These are phyloP conservation scores for Chaetorhynchus papuensis DNA, from an alignment of 2,113 vertebrate species.

Conservation along the genomic window DNA sequence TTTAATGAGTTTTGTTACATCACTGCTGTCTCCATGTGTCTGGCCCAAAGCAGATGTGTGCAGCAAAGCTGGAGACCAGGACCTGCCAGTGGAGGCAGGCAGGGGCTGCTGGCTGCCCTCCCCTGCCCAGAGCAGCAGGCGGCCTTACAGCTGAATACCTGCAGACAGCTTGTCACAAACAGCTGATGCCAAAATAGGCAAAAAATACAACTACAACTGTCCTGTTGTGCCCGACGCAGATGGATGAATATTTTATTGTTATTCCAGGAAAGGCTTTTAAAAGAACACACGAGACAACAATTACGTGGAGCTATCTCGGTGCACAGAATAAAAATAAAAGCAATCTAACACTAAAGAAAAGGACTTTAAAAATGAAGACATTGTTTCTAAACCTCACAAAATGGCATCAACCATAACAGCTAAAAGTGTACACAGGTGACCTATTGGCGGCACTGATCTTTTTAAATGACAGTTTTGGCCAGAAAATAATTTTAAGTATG, in stretches of 20 bases:
- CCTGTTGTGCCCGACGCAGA: conserved; percentile 6
- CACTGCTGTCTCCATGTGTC: not conserved
- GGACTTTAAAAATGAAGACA: not conserved
- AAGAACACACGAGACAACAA: conserved; percentile 52
- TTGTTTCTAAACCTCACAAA: not conserved
- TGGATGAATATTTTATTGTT: conserved; percentile 76
- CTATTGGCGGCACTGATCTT: not conserved
- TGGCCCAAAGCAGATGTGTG: not conserved
- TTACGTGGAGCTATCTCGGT: not conserved
- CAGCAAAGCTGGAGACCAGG: not conserved
- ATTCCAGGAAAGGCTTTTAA: conserved; percentile 77
- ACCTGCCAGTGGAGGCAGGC: not conserved
- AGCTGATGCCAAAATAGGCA: not conserved
- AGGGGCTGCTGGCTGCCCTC: not conserved
- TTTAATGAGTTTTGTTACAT: not conserved
- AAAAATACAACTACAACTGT: conserved; percentile 19
- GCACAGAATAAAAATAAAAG: conserved; percentile 18
- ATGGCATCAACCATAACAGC: not conserved
- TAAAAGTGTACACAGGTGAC: not conserved
- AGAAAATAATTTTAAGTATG: not conserved
- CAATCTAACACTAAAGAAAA: not conserved
- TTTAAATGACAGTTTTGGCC: not conserved
- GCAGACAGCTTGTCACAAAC: not conserved
- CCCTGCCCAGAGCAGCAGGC: not conserved
- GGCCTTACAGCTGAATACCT: not conserved